A percentile compares a stretch with the other conserved stretches of the same genome.
These are phyloP conservation scores for Popillia japonica DNA, from an alignment of 1,140 invertebrate genomes.

Conservation along the genomic window DNA sequence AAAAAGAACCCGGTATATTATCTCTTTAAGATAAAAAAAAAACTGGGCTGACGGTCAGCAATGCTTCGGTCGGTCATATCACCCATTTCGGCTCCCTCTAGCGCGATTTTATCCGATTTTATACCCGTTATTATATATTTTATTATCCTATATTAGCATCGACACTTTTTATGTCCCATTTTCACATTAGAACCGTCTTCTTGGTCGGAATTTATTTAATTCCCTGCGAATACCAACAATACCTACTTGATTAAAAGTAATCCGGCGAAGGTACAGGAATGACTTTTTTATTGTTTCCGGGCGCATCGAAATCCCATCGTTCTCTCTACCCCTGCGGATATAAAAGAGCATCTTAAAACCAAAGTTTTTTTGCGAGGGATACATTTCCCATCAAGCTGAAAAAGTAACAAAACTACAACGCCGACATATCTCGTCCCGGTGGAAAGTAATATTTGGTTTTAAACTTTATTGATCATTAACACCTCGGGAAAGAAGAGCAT, in stretches of 20 bases:
- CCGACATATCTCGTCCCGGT: neutral
- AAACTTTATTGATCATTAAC: constrained; percentile 7
- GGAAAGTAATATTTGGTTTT: neutral
- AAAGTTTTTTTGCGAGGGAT: constrained; percentile 10
- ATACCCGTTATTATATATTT: no score
- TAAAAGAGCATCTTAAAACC: constrained; percentile 6
- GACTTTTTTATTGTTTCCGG: constrained; percentile 17
- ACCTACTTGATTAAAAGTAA: constrained; percentile 26
- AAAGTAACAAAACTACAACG: neutral
- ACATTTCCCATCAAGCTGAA: neutral
- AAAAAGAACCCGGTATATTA: no score
- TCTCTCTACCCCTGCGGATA: neutral
- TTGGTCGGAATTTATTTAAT: neutral
- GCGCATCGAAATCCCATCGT: neutral
- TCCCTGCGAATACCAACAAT: neutral
- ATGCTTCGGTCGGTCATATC: no score
- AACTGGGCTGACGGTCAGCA: no score
- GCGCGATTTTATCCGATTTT: no score
- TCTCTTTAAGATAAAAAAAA: no score
- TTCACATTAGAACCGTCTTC: neutral
- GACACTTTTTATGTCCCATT: neutral
- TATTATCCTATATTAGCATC: neutral
- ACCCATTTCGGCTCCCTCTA: no score
- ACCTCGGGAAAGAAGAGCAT: neutral
- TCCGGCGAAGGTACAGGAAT: neutral